A percentile compares a stretch with the other conserved stretches of the same genome.
Evolutionary conservation across 2,113 vertebrate genomes (phyloP).

Genomic region (Malaclemys terrapin): DNA sequence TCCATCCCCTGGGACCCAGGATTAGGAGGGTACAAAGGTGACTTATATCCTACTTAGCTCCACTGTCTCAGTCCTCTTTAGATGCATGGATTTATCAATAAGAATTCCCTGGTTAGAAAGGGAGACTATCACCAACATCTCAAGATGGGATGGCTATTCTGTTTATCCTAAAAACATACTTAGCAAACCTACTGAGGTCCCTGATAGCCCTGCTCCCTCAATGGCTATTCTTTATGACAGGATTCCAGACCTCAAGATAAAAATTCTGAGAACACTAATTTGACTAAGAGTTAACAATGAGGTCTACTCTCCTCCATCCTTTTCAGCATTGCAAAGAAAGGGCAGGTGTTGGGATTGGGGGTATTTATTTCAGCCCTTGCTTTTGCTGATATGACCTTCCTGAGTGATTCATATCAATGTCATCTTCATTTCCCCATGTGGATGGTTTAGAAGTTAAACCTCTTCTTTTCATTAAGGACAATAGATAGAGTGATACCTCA

Average conservation of each 20-base stretch:
- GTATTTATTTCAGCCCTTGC: not conserved
- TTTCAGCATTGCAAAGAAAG: not conserved
- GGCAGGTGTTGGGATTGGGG: not conserved
- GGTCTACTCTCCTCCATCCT: not conserved
- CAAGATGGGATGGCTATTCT: not conserved
- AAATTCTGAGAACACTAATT: constrained; percentile 1
- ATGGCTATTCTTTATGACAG: not conserved
- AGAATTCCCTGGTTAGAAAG: constrained; percentile 8
- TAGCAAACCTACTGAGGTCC: not conserved
- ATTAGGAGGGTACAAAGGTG: not conserved
- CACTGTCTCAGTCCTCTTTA: too few species aligned
- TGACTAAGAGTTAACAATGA: not conserved
- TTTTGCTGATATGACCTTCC: not conserved
- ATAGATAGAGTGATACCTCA: not conserved
- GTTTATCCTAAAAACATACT: not conserved
- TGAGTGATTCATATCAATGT: not conserved
- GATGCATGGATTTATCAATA: not conserved
- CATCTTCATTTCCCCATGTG: not conserved
- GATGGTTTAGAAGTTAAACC: not conserved
- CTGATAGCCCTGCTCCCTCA: not conserved
- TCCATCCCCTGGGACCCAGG: not conserved
- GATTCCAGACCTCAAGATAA: not conserved
- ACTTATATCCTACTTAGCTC: too few species aligned
- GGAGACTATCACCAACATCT: not conserved
- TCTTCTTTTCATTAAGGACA: not conserved